Evolutionary conservation across 2,113 vertebrate species (phyloP).

Genomic region (Aegithalos caudatus): DNA sequence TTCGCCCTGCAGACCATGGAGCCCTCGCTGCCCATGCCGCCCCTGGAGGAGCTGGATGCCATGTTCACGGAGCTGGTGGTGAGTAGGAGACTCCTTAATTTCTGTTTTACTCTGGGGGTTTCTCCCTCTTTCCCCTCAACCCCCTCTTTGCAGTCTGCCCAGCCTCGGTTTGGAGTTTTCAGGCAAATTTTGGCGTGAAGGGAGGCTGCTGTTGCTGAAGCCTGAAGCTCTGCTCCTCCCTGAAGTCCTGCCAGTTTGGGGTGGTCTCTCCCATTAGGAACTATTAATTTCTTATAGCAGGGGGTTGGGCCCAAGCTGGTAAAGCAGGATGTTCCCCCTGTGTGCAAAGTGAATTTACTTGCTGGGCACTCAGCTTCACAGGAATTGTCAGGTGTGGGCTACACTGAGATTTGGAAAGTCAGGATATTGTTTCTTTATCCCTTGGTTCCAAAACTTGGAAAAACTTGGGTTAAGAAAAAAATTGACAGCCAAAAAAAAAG

Average conservation of each 20-base stretch:
- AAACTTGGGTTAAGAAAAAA: neutral
- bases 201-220: neutral
- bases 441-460: neutral
- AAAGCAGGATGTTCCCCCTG: neutral
- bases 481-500: neutral
- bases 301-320: neutral
- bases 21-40: slow-evolving; percentile 89
- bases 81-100: slow-evolving; percentile 31
- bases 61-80: slow-evolving; percentile 98
- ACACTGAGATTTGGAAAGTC: neutral
- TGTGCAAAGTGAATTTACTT: neutral
- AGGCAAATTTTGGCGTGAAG: neutral
- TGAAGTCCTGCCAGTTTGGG: neutral
- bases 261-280: neutral
- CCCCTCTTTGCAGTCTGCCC: neutral
- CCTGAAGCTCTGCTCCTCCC: neutral
- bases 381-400: neutral
- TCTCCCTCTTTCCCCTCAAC: too few species aligned
- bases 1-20: slow-evolving; percentile 96
- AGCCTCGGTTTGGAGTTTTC: neutral
- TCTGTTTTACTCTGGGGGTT: too few species aligned
- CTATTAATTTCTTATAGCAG: neutral
- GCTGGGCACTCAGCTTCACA: neutral
- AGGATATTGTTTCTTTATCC: neutral
- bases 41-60: slow-evolving; percentile 88